Percentiles rank a stretch among this genome's conserved stretches.
Conservation (phyloP, 2,113 vertebrate genomes). For the Passerina amoena region DNA sequence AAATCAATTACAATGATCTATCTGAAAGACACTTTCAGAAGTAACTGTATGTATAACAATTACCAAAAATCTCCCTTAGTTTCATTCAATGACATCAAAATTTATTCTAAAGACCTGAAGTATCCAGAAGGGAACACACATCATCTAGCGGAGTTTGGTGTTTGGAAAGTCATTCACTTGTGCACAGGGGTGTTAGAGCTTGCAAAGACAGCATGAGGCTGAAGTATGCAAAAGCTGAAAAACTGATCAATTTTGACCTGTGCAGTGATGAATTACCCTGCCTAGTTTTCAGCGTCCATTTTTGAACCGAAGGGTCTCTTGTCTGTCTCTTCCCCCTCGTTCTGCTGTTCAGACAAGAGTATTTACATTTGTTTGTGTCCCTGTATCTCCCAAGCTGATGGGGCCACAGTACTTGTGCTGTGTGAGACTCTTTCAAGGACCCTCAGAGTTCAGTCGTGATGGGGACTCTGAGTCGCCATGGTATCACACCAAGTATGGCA, state of each 20-base stretch:
- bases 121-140: not conserved
- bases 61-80: not conserved
- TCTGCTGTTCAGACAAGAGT: not conserved
- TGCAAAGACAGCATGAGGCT: fast-evolving
- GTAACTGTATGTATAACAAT: not conserved
- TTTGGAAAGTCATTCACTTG: not conserved
- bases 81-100: not conserved
- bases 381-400: not conserved
- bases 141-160: not conserved
- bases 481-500: not conserved
- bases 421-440: not conserved
- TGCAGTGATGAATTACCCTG: not conserved
- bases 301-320: not conserved
- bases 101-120: not conserved
- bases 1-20: not conserved
- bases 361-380: slow-evolving; percentile 17
- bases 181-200: not conserved
- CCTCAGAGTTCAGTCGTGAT: not conserved
- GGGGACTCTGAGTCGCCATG: slow-evolving; percentile 20
- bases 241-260: not conserved
- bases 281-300: not conserved
- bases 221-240: not conserved
- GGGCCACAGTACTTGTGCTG: not conserved
- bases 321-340: not conserved
- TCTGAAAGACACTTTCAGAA: not conserved